Evolutionary conservation across 1,140 invertebrate genomes (phyloP).

Genomic region (Drosophila pectinifera): DNA sequence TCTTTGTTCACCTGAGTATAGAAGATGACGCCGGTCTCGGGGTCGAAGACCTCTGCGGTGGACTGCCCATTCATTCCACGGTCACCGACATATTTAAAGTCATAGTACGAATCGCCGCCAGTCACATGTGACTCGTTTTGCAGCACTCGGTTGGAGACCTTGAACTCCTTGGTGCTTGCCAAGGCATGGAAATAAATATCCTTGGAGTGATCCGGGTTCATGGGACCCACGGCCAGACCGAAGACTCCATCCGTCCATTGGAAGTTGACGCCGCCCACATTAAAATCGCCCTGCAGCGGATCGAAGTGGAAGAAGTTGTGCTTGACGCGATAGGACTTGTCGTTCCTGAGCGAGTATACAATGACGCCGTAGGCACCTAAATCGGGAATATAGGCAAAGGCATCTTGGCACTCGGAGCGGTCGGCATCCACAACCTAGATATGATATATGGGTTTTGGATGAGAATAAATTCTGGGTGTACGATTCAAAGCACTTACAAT

Average conservation of each 20-base stretch:
- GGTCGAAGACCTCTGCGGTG: constrained; percentile 90
- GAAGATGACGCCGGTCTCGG: constrained; percentile 89
- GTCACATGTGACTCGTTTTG: constrained; percentile 88
- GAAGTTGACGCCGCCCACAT: constrained; percentile 90
- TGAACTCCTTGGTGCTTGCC: constrained; percentile 90
- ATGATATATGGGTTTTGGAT: background rate
- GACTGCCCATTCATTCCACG: constrained; percentile 90
- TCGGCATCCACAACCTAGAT: constrained; percentile 88
- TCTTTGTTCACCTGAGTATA: constrained; percentile 89
- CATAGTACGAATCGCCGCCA: constrained; percentile 87
- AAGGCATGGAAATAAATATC: constrained; percentile 92
- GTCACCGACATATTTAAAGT: constrained; percentile 90
- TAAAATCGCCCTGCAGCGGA: constrained; percentile 90
- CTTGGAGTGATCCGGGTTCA: constrained; percentile 86
- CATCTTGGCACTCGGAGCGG: constrained; percentile 89
- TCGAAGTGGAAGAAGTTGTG: constrained; percentile 94
- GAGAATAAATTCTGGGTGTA: too few relatives aligned
- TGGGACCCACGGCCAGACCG: constrained; percentile 88
- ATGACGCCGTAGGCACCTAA: constrained; percentile 90
- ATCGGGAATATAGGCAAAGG: constrained; percentile 91
- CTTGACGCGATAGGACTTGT: constrained; percentile 90
- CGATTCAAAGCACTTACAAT: constrained; percentile 85
- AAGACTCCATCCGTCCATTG: constrained; percentile 92
- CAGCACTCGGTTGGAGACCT: constrained; percentile 89
- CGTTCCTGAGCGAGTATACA: constrained; percentile 90